These are phyloP conservation scores for Centropyge bicolor DNA, from an alignment of 2,797 vertebrate genomes.

Conservation along the genomic window DNA sequence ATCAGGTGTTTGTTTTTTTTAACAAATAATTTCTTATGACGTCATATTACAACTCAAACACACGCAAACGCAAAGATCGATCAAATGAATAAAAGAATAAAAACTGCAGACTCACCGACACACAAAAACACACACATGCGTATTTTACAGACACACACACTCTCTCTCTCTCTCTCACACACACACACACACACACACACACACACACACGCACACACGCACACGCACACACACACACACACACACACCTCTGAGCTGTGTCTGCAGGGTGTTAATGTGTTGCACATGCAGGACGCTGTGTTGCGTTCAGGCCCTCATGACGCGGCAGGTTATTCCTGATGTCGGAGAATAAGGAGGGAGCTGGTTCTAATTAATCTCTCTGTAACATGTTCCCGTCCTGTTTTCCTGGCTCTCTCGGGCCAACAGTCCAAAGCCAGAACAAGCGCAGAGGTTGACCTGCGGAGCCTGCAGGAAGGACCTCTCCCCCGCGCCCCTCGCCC, in stretches of 20 bases:
- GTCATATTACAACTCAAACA: not conserved
- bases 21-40: not conserved
- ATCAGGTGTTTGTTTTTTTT: no score
- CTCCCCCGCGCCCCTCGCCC: slow-evolving; percentile 14
- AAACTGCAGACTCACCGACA: not conserved
- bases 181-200: slow-evolving; percentile 15
- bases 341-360: slow-evolving; percentile 31
- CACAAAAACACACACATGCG: not conserved
- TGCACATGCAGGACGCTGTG: slow-evolving; percentile 72
- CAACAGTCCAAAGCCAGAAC: slow-evolving; percentile 50
- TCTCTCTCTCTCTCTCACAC: no score
- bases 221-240: slow-evolving; percentile 26
- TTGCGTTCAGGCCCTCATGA: slow-evolving; percentile 50
- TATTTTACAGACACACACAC: not conserved
- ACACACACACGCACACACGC: slow-evolving; percentile 13
- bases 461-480: slow-evolving; percentile 55
- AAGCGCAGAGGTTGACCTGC: slow-evolving; percentile 68
- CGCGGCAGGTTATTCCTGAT: slow-evolving; percentile 54
- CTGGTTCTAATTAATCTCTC: slow-evolving; percentile 77
- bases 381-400: slow-evolving; percentile 54
- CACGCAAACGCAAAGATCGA: not conserved
- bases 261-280: slow-evolving; percentile 80
- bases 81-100: not conserved
- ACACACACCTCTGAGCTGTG: slow-evolving; percentile 41
- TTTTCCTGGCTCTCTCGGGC: slow-evolving; percentile 58